These are phyloP conservation scores for Nephotettix cincticeps DNA, from an alignment of 1,140 invertebrate species.

Conservation along the genomic window DNA sequence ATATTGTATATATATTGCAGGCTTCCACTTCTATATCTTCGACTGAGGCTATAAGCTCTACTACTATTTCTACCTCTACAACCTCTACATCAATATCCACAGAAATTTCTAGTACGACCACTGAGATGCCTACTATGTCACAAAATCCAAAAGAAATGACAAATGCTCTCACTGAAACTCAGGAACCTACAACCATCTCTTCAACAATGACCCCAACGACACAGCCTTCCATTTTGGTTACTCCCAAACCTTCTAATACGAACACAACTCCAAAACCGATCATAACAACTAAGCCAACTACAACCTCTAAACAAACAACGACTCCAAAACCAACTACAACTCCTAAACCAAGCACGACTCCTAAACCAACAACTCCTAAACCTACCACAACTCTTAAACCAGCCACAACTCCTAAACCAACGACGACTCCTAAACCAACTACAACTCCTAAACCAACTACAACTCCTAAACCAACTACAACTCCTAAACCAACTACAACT, in stretches of 20 bases:
- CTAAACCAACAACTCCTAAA: slow-evolving; percentile 27
- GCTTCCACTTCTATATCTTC: neutral
- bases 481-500: slow-evolving; percentile 28
- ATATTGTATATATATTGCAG: slow-evolving; percentile 3
- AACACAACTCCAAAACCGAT: slow-evolving; percentile 23
- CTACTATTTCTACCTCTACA: neutral
- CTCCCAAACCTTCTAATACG: slow-evolving; percentile 5
- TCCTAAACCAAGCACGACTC: slow-evolving; percentile 11
- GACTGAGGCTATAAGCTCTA: neutral
- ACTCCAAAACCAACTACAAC: slow-evolving; percentile 21
- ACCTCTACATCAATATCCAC: too few relatives aligned
- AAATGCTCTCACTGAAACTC: too few relatives aligned
- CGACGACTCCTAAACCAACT: slow-evolving; percentile 21
- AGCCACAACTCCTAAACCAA: slow-evolving; percentile 28
- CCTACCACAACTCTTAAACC: slow-evolving; percentile 25
- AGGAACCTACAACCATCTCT: neutral
- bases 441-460: slow-evolving; percentile 27
- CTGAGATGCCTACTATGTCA: too few relatives aligned
- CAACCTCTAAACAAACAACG: slow-evolving; percentile 29
- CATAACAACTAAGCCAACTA: slow-evolving; percentile 4
- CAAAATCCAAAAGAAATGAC: too few relatives aligned
- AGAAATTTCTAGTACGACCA: too few relatives aligned
- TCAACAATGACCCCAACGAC: slow-evolving; percentile 11
- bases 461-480: slow-evolving; percentile 18
- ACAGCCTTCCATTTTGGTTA: slow-evolving; percentile 21